Evolutionary conservation across 2,797 vertebrate species (phyloP).

Genomic region (Tapirus indicus): DNA sequence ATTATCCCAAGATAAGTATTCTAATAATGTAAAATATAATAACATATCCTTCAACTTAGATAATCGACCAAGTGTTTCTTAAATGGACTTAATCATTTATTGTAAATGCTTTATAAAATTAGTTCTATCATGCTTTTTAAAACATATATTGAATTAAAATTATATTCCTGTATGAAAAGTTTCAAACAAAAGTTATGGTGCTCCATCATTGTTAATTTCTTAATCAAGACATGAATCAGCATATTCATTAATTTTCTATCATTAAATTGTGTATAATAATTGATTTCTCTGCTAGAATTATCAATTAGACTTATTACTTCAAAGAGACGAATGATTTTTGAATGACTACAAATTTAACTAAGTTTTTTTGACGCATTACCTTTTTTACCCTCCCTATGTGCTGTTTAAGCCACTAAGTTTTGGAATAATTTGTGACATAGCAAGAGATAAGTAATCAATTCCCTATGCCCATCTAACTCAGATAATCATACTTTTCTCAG

Average conservation of each 20-base stretch:
- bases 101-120: slow-evolving; percentile 86
- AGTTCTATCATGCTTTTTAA: slow-evolving; percentile 84
- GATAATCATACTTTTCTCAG: not conserved
- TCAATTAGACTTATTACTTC: slow-evolving; percentile 84
- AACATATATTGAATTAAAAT: slow-evolving; percentile 87
- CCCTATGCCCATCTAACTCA: not conserved
- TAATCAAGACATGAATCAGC: slow-evolving; percentile 85
- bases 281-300: slow-evolving; percentile 87
- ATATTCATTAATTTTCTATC: slow-evolving; percentile 87
- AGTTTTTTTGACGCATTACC: slow-evolving; percentile 43
- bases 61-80: slow-evolving; percentile 76
- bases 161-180: slow-evolving; percentile 85
- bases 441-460: not conserved
- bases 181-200: slow-evolving; percentile 83
- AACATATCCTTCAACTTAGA: slow-evolving; percentile 66
- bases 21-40: slow-evolving; percentile 26
- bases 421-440: not conserved
- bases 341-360: slow-evolving; percentile 76
- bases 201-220: slow-evolving; percentile 87
- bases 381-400: not conserved
- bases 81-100: slow-evolving; percentile 83
- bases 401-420: not conserved
- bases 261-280: slow-evolving; percentile 87
- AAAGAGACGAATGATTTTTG: slow-evolving; percentile 75
- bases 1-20: not conserved